These are phyloP conservation scores for Teleiodes luculella DNA, from an alignment of 2,888 invertebrate species.

Conservation along the genomic window DNA sequence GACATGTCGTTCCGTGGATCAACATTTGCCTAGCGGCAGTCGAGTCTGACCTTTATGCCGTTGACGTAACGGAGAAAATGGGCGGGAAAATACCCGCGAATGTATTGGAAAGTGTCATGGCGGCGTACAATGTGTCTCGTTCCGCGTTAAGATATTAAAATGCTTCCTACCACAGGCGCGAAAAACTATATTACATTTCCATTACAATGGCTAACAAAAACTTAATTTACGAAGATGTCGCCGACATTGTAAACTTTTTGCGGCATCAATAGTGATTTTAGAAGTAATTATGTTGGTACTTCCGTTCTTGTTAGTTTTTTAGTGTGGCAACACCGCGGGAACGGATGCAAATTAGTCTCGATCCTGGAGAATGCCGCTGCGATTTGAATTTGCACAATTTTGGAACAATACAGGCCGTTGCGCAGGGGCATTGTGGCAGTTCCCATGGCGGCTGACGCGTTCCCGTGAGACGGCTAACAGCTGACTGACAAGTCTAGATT, in stretches of 20 bases:
- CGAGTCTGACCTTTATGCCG: slow-evolving; percentile 23
- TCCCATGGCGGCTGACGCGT: slow-evolving; percentile 13
- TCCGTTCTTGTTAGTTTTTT: slow-evolving; percentile 15
- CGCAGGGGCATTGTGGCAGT: slow-evolving; percentile 36
- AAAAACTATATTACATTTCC: slow-evolving; percentile 26
- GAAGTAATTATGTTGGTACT: slow-evolving; percentile 4
- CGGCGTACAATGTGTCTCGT: slow-evolving; percentile 31
- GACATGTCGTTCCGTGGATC: slow-evolving; percentile 4
- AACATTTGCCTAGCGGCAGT: not conserved
- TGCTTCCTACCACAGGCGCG: slow-evolving; percentile 23
- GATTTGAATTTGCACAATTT: slow-evolving; percentile 32
- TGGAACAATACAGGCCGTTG: slow-evolving; percentile 37
- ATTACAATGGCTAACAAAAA: slow-evolving; percentile 10
- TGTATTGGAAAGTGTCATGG: slow-evolving; percentile 54
- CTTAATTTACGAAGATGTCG: not conserved
- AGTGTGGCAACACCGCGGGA: slow-evolving; percentile 24
- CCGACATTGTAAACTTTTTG: not conserved
- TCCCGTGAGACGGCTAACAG: slow-evolving; percentile 16
- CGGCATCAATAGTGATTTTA: slow-evolving; percentile 1
- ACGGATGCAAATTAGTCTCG: slow-evolving; percentile 12
- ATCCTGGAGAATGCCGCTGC: slow-evolving; percentile 1
- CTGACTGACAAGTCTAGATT: slow-evolving; percentile 5
- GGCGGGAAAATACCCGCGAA: slow-evolving; percentile 43
- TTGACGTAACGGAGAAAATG: slow-evolving; percentile 41
- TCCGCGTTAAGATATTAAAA: slow-evolving; percentile 30